phyloP scores from a whole-genome alignment of 2,888 invertebrate species.

The Hydriomena furcata region DNA sequence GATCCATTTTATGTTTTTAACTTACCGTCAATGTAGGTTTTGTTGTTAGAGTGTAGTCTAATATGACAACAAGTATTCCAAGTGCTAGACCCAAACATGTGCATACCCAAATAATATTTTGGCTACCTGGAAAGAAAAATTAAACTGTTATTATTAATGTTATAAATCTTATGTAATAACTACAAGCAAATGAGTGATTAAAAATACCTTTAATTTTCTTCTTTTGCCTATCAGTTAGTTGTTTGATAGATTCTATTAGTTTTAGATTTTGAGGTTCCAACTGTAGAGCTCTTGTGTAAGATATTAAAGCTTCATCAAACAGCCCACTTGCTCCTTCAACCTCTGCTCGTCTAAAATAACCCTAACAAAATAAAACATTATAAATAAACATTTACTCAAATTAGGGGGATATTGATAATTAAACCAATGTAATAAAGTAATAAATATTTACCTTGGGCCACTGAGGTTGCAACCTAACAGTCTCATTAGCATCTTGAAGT shows the following conservation, averaged over 20 bases:
- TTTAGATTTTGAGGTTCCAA: slow-evolving; percentile 86
- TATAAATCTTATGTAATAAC: no score
- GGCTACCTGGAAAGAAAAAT: slow-evolving; percentile 81
- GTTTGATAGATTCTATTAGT: slow-evolving; percentile 85
- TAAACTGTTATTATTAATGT: no score
- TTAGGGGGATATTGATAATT: no score
- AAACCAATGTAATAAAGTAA: no score
- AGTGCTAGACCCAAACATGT: slow-evolving; percentile 88
- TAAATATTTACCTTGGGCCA: slow-evolving; percentile 88
- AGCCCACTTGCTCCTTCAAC: slow-evolving; percentile 87
- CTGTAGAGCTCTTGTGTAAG: slow-evolving; percentile 87
- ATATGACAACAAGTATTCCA: slow-evolving; percentile 87
- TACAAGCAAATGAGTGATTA: not conserved
- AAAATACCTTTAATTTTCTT: slow-evolving; percentile 84
- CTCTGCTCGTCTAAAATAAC: slow-evolving; percentile 89
- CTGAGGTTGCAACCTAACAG: slow-evolving; percentile 88
- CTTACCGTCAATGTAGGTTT: slow-evolving; percentile 86
- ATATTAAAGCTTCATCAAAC: slow-evolving; percentile 86
- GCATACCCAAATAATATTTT: slow-evolving; percentile 89
- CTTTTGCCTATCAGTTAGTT: slow-evolving; percentile 82
- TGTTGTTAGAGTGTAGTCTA: slow-evolving; percentile 86
- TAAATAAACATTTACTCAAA: no score
- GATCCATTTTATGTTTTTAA: no score
- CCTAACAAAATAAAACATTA: slow-evolving; percentile 64
- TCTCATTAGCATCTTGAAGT: slow-evolving; percentile 90